phyloP scores from a whole-genome alignment of 2,888 invertebrate species.

The Ischnus inquisitorius region DNA sequence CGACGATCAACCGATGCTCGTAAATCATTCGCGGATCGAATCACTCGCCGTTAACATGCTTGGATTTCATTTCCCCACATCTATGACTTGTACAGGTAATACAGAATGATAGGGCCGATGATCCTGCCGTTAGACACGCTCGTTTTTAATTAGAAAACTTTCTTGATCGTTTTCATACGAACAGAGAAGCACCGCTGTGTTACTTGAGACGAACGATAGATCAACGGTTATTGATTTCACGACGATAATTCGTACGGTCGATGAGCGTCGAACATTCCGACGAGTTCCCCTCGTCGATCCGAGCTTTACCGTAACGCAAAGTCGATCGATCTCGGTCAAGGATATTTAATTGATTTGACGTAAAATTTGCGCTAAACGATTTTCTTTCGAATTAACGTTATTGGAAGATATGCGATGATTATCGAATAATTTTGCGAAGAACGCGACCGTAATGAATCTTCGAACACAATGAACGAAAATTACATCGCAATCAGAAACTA shows the following conservation, averaged over 20 bases:
- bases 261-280: conserved; percentile 29
- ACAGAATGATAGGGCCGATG: conserved; percentile 18
- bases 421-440: conserved; percentile 27
- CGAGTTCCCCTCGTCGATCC: conserved; percentile 23
- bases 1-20: conserved; percentile 58
- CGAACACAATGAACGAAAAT: conserved; percentile 23
- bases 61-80: conserved; percentile 53
- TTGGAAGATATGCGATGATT: not conserved
- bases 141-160: conserved; percentile 55
- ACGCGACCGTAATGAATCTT: conserved; percentile 6
- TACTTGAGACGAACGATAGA: conserved; percentile 10
- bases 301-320: not conserved
- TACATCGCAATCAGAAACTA: conserved; percentile 58
- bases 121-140: conserved; percentile 9
- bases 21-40: conserved; percentile 63
- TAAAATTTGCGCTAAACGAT: conserved; percentile 6
- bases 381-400: not conserved
- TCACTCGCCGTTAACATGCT: conserved; percentile 55
- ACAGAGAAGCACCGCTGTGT: not conserved
- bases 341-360: conserved; percentile 32
- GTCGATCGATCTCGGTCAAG: conserved; percentile 7
- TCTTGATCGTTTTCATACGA: conserved; percentile 19
- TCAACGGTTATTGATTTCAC: conserved; percentile 43
- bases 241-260: conserved; percentile 21
- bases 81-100: not conserved